Base-by-base conservation (phyloP, 2,888 invertebrate species). In the Spodoptera littoralis region DNA sequence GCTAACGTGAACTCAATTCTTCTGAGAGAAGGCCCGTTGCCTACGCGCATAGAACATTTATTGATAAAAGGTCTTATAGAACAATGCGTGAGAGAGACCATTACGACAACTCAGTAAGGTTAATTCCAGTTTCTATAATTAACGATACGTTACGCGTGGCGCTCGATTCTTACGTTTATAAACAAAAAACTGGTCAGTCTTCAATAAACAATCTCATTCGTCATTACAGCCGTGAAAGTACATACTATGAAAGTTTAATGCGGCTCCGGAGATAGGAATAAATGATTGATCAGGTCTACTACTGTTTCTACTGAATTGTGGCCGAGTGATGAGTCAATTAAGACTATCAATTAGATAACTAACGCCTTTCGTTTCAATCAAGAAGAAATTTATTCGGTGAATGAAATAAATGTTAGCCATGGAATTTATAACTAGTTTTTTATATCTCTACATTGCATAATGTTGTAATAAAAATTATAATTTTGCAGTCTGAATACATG, bases 161-260 rank as follows among this genome's bases (percentile, higher is more conserved):
- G 73, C 64, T 65, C 55, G 49, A 64, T 65, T 73, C 54, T 63
- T 79, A 62, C 53, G 44, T 65, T 61, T 62, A 62, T 49, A 66
- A 46, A 77, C 76, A 83, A 84, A 36, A 80, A 84, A 84, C 84
- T 82, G 79, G 82, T 73, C 77, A 67, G 73, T 69, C 60, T 69
- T 76, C 79, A 79, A 64, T 81, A 85, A 87, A 86, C 81, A 85
- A 81, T 82, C 81, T 83, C 76, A 83, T 79, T 79, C 79, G 79
- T 88, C 85, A 85, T 81, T 82, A 82, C 70, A 65, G 57, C 71
- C 77, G 88, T 81, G 88, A 89, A 89, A 89, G 89, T 87, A 81
- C 9, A 36, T 8, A 36, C 83, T 80, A 82, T 76, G 82, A 87
- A 86, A 82, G 85, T 84, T 80, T 79, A 80, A 77, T 73, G 71